Base-by-base conservation (phyloP, 2,888 invertebrate species). In the Eupithecia subfuscata region DNA sequence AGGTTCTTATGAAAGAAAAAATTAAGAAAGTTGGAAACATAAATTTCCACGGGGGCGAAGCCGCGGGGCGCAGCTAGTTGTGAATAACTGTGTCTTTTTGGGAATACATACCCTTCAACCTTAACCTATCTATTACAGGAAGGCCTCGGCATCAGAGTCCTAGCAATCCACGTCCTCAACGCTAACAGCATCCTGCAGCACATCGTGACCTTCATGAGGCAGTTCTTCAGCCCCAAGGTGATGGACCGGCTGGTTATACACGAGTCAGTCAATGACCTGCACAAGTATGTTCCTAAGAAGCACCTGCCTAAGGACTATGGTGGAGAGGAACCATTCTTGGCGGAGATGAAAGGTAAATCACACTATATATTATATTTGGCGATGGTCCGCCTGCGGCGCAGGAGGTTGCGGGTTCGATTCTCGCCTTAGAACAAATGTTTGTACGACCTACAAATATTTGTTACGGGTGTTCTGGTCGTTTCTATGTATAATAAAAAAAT, bases 101-200 rank as follows among this genome's bases (percentile, higher is more conserved):
- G 3, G 14, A 45, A 45, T 45, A 43, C 12, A 14, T 43, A 48
- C n/a, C 6, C 22, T 22, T 56, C 14, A 25, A 60, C 60, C 12
- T 12, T 22, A n/a, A 52, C 5, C 22, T 22, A n/a, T 60, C 14
- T 25, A 56, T 91, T 92, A 52, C 85, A 95, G 95, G 95, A 95
- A 82, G 95, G 95, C 0, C 87, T 91, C 16, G 92, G 94, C 0
- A 83, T 90, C 7, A 88, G 91, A 72, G 83, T 95, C 0, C 87
- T 88, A 40, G 89, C 88, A 0, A 90, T 95, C 14, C 95, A 95
- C 78, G 81, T 95, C 0, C 72, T 95, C 0, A 95, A 95, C 74
- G 87, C 91, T 0, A 92, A 92, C 0, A 81, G 85, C 2, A 83
- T 90, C 1, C 82, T 89, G 0, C 87, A 90, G 43, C 89, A 91